Evolutionary conservation across 2,888 invertebrate species (phyloP).

Genomic region (Agriopis aurantiaria): DNA sequence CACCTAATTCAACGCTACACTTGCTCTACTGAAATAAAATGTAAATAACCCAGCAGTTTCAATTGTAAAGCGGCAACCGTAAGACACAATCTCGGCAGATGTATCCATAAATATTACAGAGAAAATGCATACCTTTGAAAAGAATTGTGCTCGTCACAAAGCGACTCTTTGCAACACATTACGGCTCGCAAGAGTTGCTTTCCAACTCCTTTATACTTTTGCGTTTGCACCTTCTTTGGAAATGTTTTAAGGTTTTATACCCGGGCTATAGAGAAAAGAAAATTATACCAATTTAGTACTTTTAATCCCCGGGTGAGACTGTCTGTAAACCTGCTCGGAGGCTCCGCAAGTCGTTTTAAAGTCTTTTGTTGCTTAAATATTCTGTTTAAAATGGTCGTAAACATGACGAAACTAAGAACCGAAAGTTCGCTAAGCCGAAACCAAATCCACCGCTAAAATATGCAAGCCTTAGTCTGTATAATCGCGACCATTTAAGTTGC

Average conservation of each 20-base stretch:
- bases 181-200: slow-evolving; percentile 28
- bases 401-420: slow-evolving; percentile 32
- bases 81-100: slow-evolving; percentile 44
- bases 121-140: slow-evolving; percentile 42
- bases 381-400: slow-evolving; percentile 31
- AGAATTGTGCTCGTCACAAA: slow-evolving; percentile 42
- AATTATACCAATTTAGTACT: slow-evolving; percentile 35
- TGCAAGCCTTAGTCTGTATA: slow-evolving; percentile 42
- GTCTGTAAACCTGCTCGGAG: slow-evolving; percentile 8
- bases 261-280: slow-evolving; percentile 24
- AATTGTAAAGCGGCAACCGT: slow-evolving; percentile 38
- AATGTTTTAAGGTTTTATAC: slow-evolving; percentile 25
- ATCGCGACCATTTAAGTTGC: slow-evolving; percentile 44
- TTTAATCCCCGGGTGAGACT: slow-evolving; percentile 20
- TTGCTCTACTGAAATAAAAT: slow-evolving; percentile 37
- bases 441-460: slow-evolving; percentile 38
- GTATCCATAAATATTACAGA: slow-evolving; percentile 47
- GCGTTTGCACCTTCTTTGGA: slow-evolving; percentile 34
- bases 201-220: slow-evolving; percentile 29
- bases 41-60: slow-evolving; percentile 39
- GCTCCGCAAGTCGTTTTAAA: background rate
- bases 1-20: slow-evolving; percentile 36
- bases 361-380: slow-evolving; percentile 25
- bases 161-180: slow-evolving; percentile 38
- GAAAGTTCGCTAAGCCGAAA: slow-evolving; percentile 40